Base-by-base conservation (phyloP, 1,140 invertebrate species). In the Tetraneura akinire region DNA sequence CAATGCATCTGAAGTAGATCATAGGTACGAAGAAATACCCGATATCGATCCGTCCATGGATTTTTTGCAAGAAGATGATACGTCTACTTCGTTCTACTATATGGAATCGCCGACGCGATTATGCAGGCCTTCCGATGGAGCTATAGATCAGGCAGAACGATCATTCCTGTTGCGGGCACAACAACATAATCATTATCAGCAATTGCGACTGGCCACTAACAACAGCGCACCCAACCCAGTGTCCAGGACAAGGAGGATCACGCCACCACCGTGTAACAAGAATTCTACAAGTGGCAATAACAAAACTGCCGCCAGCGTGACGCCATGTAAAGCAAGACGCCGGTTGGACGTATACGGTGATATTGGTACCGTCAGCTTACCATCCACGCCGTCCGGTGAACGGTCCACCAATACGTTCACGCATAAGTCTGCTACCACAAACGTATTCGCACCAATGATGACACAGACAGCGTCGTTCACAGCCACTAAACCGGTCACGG, bases 371-470 rank as follows among this genome's bases (percentile, higher is more conserved):
- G 51, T 42, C 14, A 60, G 37, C 23, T 23, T 71, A 0, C 68
- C 68, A 45, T n/a, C 68, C 68, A 71, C 68, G 14, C 68, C 68
- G 45, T 71, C 68, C 45, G 68, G 66, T 21, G 66, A 21, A 8
- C 66, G 66, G 14, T 23, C 49, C 32, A 32, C 29, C 10, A 8
- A 37, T 37, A 37, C 68, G 68, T n/a, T 45, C 68, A 51, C 68
- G 14, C 45, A 45, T 16, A 51, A 23, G 8, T 8, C 32, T 3
- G 3, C 32, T 8, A 8, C 49, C 32, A 29, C 29, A 1, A 71
- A 81, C 60, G 80, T 81, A 37, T 81, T 82, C 26, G 81, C 81
- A 6, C 80, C 81, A 8, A 82, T 82, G 80, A 78, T 70, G n/a
- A 70, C 81, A 13, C 80, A 81, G 47, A 78, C 80, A 13, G 60